Base-by-base conservation (phyloP, 2,113 vertebrate species). In the Perca schrenkii region DNA sequence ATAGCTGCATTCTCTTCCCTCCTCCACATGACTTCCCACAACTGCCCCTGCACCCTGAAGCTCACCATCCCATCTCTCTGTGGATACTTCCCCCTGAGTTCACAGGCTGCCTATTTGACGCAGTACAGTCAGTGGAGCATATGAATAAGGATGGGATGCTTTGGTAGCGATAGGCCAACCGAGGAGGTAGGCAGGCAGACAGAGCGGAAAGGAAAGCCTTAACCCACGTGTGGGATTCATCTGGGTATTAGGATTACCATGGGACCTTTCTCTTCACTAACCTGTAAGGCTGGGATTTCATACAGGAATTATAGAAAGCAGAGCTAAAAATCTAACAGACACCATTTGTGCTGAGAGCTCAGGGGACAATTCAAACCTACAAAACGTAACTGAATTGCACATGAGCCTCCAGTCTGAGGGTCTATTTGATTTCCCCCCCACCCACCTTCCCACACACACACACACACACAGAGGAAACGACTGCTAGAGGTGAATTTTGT, bases 1-100 rank as follows among this genome's bases (percentile, higher is more conserved):
- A 89, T 68, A 81, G 80, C 84, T 75, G 65, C 79, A 85, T 82
- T 88, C 83, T 76, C 47, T 66, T n/a, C 68, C 50, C 84, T 83
- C 53, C 69, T 71, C 70, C 49, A 36, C 84, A 78, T 79, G 62
- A 11, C 80, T 81, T 52, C 43, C 66, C 57, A 62, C 79, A 67
- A 61, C 52, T 78, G 52, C 5, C 58, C 65, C 15, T 64, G 25
- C 36, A 66, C 54, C 22, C 60, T 64, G 77, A 75, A 81, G 64
- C 77, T 77, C 82, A 8, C 54, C 60, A 57, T 70, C 22, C 46
- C n/a, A 46, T 56, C 76, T 78, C 10, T 79, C 75, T 16, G 15
- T 17, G 85, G 63, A 88, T 47, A 25, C 61, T 7, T 69, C 74
- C 73, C 61, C 68, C 21, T 36, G 47, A 64, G 66, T 76, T 80